Evolutionary conservation across 1,140 invertebrate species (phyloP), one percentile per base, ranked within the genome.

Genomic region (Sarcophaga peregrina): DNA sequence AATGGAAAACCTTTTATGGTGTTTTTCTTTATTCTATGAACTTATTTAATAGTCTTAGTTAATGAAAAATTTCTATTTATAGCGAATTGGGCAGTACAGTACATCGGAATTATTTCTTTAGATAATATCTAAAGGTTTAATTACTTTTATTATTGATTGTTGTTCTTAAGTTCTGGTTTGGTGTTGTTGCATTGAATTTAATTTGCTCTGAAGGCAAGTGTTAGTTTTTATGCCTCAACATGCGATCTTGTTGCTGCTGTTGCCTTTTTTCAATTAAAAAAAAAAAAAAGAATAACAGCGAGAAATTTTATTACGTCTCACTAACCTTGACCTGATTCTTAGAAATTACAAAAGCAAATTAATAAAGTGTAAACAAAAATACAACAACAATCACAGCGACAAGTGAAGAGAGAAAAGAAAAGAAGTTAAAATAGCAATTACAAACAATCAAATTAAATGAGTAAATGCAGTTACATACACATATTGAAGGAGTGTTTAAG

Each of bases 241-340:
- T 68, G 15, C 9, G 62, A 37, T 37, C 25, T 68, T 68, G 17
- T 68, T 68, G 13, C n/a, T 62, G 15, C 15, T 62, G 8, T 17
- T 62, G 62, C 17, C 17, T 10, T 52, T 52, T 37, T 37, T 37
- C 25, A 37, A 37, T 68, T 68, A 17, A 20, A 68, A 68, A 68
- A 68, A 20, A 17, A 20, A 68, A 68, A 68, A 68, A 20, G 62
- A 25, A 76, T 48, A 76, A 48, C 75, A 78, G n/a, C 47, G 50
- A 78, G 47, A 47, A 78, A 78, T 78, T 78, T 76, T 78, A 78
- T 78, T 78, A 78, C 50, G 75, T 78, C 47, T 52, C 8, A 78
- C 75, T 78, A 78, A 78, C 75, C 75, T 78, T 78, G 75, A 78
- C 75, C 75, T 52, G 75, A 78, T 78, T 78, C 75, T 78, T 78